Percentiles rank a stretch among this genome's conserved stretches.
phyloP scores from a whole-genome alignment of 2,888 invertebrate species.

The Ormyrus thymus region DNA sequence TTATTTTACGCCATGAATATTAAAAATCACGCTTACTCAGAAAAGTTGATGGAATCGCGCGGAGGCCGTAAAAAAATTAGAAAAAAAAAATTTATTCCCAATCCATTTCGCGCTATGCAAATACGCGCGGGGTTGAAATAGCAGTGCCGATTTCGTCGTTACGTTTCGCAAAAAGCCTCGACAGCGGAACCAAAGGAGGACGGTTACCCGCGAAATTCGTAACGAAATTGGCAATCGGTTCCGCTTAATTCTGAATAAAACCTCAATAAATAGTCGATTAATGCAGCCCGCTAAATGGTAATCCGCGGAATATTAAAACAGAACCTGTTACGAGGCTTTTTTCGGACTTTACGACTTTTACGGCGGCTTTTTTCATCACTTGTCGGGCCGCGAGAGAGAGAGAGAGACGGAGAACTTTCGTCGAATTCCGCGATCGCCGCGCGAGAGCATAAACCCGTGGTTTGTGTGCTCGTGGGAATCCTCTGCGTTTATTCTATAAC shows the following conservation, averaged over 20 bases:
- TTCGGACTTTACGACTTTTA: slow-evolving; percentile 5
- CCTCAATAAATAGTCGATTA: neutral
- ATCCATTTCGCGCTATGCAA: no score
- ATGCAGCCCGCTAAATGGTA: neutral
- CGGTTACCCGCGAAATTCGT: slow-evolving; percentile 3
- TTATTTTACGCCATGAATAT: slow-evolving; percentile 1
- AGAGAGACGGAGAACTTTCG: neutral
- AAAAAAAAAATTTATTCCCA: no score
- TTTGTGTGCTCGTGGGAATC: no score
- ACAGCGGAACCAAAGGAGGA: no score
- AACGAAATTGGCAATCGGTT: neutral
- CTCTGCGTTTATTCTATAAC: no score
- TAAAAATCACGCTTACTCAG: neutral
- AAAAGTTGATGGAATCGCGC: neutral
- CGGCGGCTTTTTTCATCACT: neutral
- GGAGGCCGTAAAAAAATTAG: neutral
- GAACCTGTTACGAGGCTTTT: slow-evolving; percentile 10
- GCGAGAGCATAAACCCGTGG: no score
- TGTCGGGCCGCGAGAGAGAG: neutral
- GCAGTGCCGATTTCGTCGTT: no score
- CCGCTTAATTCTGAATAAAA: neutral
- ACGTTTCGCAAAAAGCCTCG: no score
- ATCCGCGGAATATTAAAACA: slow-evolving; percentile 11
- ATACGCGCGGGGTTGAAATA: no score
- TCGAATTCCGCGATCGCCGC: neutral